phyloP scores from a whole-genome alignment of 2,888 invertebrate species.

The Corythucha ciliata region DNA sequence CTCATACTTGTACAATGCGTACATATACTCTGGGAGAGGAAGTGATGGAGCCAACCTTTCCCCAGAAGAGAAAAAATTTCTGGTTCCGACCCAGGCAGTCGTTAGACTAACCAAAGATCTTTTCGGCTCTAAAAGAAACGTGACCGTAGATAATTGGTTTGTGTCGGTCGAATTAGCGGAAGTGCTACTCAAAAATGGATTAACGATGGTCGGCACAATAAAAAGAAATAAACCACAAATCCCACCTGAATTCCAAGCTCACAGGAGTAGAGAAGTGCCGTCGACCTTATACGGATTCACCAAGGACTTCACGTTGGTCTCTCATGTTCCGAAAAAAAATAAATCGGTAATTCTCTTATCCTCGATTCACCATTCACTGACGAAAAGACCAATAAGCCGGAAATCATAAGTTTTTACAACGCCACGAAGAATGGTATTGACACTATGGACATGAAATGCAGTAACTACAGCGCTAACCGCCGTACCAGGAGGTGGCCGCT shows the following conservation, averaged over 20 bases:
- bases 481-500: slow-evolving; percentile 16
- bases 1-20: not conserved
- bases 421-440: not conserved
- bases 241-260: slow-evolving; percentile 22
- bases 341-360: slow-evolving; percentile 24
- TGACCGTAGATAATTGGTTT: no score
- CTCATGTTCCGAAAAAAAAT: slow-evolving; percentile 24
- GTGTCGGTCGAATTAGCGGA: slow-evolving; percentile 36
- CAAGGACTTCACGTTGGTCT: slow-evolving; percentile 23
- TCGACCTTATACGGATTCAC: slow-evolving; percentile 24
- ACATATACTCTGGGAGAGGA: no score
- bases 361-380: slow-evolving; percentile 21
- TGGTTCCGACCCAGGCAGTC: no score
- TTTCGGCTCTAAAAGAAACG: no score
- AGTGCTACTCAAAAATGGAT: slow-evolving; percentile 16
- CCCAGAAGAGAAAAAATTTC: no score
- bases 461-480: slow-evolving; percentile 11
- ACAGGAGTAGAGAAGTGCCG: slow-evolving; percentile 4
- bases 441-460: not conserved
- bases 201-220: slow-evolving; percentile 22
- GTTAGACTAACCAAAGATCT: no score
- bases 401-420: no score
- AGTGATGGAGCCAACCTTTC: no score
- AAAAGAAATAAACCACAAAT: slow-evolving; percentile 26
- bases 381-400: not conserved